Evolutionary conservation across 2,113 vertebrate species (phyloP).

Genomic region (Myrmecobius fasciatus): DNA sequence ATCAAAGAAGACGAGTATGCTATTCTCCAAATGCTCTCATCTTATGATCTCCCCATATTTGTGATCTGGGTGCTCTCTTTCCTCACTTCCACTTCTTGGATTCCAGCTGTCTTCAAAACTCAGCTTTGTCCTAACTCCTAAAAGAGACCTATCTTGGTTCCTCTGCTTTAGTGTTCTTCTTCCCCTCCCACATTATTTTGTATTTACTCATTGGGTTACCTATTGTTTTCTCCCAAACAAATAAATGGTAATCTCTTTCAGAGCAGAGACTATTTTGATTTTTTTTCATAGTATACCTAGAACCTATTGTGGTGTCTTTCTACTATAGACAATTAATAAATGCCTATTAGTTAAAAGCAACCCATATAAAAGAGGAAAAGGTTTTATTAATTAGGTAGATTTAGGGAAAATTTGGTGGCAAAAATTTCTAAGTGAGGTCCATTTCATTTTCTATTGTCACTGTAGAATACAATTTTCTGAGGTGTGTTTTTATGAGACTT

Average conservation of each 20-base stretch:
- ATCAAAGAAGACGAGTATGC: background rate
- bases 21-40: background rate
- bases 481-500: background rate
- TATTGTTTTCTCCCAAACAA: background rate
- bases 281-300: background rate
- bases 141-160: background rate
- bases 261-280: background rate
- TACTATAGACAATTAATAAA: background rate
- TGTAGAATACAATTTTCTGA: background rate
- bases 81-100: background rate
- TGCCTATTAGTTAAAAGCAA: background rate
- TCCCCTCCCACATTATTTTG: background rate
- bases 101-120: background rate
- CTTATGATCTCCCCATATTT: background rate
- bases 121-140: background rate
- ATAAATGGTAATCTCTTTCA: background rate
- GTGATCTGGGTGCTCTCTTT: background rate
- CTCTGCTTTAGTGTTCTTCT: background rate
- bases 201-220: background rate
- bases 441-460: background rate
- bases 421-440: background rate
- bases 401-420: background rate
- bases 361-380: background rate
- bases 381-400: background rate
- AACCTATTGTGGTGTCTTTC: background rate